Base-by-base conservation (phyloP, 1,140 invertebrate genomes). In the Zaprionus capensis region DNA sequence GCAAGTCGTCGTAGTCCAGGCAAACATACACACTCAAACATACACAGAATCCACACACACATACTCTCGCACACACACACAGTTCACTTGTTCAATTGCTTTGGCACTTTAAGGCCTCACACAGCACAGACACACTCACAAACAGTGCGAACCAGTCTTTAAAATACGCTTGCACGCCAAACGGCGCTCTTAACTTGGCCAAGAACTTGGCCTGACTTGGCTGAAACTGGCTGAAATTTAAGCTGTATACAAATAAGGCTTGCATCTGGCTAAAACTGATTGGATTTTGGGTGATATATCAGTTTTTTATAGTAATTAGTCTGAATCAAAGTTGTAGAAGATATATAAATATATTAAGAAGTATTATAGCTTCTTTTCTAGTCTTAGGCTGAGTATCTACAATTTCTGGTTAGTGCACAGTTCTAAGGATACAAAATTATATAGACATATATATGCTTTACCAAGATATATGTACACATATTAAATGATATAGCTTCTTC, bases 71-170 rank as follows among this genome's bases (percentile, higher is more conserved):
- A 34, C 51, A 28, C 44, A 77, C 49, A 62, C 68, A 71, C 66
- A 36, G 58, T 59, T 88, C 80, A 81, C 84, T 88, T 90, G 85
- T 79, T 90, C 85, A 88, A 88, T 88, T 88, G 84, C 84, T 88
- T 83, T 81, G 81, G 78, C 84, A 88, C 84, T 88, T 84, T 81
- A 71, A 83, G 85, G 78, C 85, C 74, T 57, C 69, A 77, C 72
- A 86, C 57, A 78, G 11, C 15, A 44, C 41, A 44, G n/a, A 46
- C 41, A 59, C 72, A 64, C 55, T 11, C 3, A 28, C 34, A 2
- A 53, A 69, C 53, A 66, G 51, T 53, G 56, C 79, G 75, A 85
- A 85, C 79, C 78, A 85, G 85, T 80, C 81, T 88, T 72, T 84
- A 46, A 31, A 64, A 81, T 88, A 90, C 81, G 38, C 78, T 81